These are phyloP conservation scores for Ellobius talpinus DNA, from an alignment of 2,113 vertebrate species.

Conservation along the genomic window DNA sequence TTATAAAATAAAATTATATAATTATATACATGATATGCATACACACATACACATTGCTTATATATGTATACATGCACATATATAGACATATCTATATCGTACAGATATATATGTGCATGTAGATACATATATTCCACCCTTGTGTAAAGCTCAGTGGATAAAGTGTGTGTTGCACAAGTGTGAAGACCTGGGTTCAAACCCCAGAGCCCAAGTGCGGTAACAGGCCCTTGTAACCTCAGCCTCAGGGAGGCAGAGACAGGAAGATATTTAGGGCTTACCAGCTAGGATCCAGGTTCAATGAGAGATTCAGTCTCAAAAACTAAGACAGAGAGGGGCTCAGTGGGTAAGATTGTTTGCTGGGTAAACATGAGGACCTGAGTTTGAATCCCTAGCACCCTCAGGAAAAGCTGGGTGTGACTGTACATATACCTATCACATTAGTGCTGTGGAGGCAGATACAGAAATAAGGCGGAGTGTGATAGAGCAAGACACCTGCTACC, in stretches of 20 bases:
- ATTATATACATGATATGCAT: no score
- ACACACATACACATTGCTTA: neutral
- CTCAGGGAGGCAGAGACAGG: neutral
- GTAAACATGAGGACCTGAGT: neutral
- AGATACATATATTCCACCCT: neutral
- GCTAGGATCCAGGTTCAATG: neutral
- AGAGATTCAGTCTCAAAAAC: neutral
- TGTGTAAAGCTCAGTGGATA: neutral
- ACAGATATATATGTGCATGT: no score
- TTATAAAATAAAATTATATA: neutral
- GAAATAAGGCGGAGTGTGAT: neutral
- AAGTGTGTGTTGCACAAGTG: no score
- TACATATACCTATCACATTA: neutral
- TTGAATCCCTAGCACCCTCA: neutral
- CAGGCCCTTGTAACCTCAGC: neutral
- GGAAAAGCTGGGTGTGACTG: neutral
- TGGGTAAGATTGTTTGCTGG: neutral
- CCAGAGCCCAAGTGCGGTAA: neutral
- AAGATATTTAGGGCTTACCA: no score
- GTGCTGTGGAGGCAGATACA: neutral
- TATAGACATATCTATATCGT: neutral
- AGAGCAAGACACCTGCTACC: neutral
- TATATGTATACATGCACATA: neutral
- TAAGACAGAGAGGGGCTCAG: neutral
- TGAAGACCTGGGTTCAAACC: neutral